Percentiles rank a stretch among this genome's conserved stretches.
Conservation (phyloP, 2,888 invertebrate genomes). For the Pterostichus madidus region DNA sequence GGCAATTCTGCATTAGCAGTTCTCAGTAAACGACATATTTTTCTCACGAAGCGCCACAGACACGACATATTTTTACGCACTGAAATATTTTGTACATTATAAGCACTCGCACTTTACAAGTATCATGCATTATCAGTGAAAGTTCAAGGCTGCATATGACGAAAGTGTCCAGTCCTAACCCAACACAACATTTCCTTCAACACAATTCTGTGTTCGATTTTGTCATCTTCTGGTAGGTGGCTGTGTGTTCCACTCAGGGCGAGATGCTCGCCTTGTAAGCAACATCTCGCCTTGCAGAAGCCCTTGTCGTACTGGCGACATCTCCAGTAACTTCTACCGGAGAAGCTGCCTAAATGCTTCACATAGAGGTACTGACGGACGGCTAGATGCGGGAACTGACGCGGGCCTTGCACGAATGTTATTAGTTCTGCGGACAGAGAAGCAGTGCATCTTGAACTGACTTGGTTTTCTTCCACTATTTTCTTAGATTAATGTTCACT, state of each 20-base stretch:
- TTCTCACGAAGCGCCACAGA: no score
- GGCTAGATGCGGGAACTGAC: slow-evolving; percentile 72
- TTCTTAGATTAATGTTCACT: no score
- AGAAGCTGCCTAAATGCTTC: slow-evolving; percentile 74
- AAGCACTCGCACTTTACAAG: no score
- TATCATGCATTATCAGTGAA: no score
- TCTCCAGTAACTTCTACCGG: slow-evolving; percentile 75
- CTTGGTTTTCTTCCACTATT: no score
- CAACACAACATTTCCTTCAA: slow-evolving; percentile 67
- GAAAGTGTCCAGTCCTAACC: not conserved
- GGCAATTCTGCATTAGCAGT: no score
- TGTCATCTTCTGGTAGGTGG: slow-evolving; percentile 69
- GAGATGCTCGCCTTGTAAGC: slow-evolving; percentile 71
- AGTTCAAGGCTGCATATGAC: no score
- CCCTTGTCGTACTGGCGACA: slow-evolving; percentile 74
- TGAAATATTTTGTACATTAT: no score
- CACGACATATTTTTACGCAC: no score
- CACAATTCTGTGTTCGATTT: slow-evolving; percentile 67
- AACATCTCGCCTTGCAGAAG: slow-evolving; percentile 74
- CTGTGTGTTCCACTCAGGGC: slow-evolving; percentile 71
- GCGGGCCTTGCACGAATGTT: slow-evolving; percentile 73
- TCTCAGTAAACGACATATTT: no score
- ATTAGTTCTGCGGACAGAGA: slow-evolving; percentile 72
- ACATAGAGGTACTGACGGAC: slow-evolving; percentile 73
- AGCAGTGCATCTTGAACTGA: slow-evolving; percentile 31